These are phyloP conservation scores for Pardosa pseudoannulata DNA, from an alignment of 2,888 invertebrate genomes.

Conservation along the genomic window DNA sequence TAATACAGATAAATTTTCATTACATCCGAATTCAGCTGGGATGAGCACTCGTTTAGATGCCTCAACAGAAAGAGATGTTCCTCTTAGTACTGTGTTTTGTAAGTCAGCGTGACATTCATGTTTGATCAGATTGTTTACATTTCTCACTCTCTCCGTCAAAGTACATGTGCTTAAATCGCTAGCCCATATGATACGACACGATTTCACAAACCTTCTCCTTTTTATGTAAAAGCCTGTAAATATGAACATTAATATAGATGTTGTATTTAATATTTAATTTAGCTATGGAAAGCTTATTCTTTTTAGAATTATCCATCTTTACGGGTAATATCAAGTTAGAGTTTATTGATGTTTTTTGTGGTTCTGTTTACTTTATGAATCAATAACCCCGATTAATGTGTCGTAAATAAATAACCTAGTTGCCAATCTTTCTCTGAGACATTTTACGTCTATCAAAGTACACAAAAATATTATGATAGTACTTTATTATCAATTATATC, in stretches of 20 bases:
- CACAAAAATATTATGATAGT: no score
- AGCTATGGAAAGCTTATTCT: constrained; percentile 25
- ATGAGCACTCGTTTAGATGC: constrained; percentile 16
- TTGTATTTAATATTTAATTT: background rate
- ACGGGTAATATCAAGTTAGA: no score
- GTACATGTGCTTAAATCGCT: constrained; percentile 17
- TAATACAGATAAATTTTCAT: background rate
- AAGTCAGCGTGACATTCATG: constrained; percentile 35
- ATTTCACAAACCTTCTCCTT: background rate
- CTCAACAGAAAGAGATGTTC: constrained; percentile 39
- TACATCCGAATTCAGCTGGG: constrained; percentile 4
- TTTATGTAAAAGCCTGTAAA: background rate
- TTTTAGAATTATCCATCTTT: constrained; percentile 32
- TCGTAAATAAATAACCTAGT: no score
- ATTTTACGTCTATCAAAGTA: no score
- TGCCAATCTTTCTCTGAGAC: no score
- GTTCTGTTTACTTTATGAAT: no score
- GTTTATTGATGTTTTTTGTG: no score
- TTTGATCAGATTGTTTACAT: constrained; percentile 60
- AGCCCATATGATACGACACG: constrained; percentile 15
- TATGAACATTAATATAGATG: background rate
- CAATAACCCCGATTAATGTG: no score
- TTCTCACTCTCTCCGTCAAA: constrained; percentile 23
- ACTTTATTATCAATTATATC: no score
- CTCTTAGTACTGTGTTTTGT: constrained; percentile 42